Evolutionary conservation across 2,797 vertebrate species (phyloP).

Genomic region (Pelochelys cantorii): DNA sequence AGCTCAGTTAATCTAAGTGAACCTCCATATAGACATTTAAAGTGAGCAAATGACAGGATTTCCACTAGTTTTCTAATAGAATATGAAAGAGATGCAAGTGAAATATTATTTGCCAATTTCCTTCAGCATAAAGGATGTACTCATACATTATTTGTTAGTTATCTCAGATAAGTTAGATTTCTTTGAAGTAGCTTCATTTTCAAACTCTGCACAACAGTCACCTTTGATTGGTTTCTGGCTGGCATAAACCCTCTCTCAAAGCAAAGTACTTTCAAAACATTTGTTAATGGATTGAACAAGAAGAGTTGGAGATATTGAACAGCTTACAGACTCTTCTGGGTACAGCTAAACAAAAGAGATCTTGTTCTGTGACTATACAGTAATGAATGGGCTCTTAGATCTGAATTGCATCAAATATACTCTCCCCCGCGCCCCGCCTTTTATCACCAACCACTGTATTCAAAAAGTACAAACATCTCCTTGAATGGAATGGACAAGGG

Average conservation of each 20-base stretch:
- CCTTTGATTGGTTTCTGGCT: not conserved
- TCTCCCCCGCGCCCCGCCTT: not conserved
- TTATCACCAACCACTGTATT: not conserved
- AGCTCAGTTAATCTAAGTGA: slow-evolving; percentile 2
- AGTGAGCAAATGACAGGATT: not conserved
- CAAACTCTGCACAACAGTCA: not conserved
- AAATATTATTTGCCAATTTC: not conserved
- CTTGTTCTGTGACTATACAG: not conserved
- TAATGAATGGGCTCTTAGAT: not conserved
- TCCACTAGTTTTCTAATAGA: not conserved
- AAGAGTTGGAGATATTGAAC: fast-evolving
- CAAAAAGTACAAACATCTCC: not conserved
- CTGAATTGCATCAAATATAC: fast-evolving
- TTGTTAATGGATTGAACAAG: not conserved
- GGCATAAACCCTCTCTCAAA: not conserved
- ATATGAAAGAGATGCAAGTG: not conserved
- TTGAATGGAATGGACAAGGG: not conserved
- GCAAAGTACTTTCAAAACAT: not conserved
- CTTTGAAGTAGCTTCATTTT: slow-evolving; percentile 16
- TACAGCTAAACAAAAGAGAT: not conserved
- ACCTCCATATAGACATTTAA: not conserved
- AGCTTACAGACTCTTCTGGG: not conserved
- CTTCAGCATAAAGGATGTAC: not conserved
- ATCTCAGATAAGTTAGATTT: not conserved
- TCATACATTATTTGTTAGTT: not conserved